A percentile compares a stretch with the other conserved stretches of the same genome.
These are phyloP conservation scores for Caerostris extrusa DNA, from an alignment of 1,140 invertebrate species.

Conservation along the genomic window DNA sequence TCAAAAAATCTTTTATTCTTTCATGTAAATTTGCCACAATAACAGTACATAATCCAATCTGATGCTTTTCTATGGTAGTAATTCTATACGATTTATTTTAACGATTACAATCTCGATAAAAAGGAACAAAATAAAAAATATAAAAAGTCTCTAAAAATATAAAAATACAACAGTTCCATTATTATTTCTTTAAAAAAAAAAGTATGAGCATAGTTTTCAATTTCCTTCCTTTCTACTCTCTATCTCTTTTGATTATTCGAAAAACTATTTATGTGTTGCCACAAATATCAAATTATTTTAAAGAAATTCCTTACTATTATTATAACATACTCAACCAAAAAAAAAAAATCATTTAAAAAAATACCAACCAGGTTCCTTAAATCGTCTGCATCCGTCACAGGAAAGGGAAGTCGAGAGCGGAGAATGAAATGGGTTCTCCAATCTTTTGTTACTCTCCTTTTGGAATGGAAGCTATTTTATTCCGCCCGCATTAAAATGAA, in stretches of 20 bases:
- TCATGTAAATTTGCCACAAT: too few relatives aligned
- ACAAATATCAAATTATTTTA: not conserved
- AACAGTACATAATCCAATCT: too few relatives aligned
- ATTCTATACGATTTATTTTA: too few relatives aligned
- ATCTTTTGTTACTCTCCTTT: not conserved
- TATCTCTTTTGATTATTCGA: not conserved
- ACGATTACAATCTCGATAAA: too few relatives aligned
- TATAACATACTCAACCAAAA: not conserved
- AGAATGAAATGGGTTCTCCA: not conserved
- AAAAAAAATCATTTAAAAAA: not conserved
- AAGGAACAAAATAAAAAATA: too few relatives aligned
- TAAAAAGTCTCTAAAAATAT: too few relatives aligned
- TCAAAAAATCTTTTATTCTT: too few relatives aligned
- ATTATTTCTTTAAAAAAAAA: too few relatives aligned
- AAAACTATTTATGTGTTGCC: not conserved
- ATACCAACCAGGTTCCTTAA: not conserved
- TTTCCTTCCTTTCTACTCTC: too few relatives aligned
- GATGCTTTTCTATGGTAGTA: too few relatives aligned
- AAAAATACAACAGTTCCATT: too few relatives aligned
- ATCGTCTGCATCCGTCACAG: not conserved
- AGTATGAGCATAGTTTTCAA: not conserved
- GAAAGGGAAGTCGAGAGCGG: not conserved
- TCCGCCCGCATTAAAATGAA: not conserved
- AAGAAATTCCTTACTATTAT: not conserved
- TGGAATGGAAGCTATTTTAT: not conserved